Base-by-base conservation (phyloP, 1,140 invertebrate genomes). In the Drosophila simulans region DNA sequence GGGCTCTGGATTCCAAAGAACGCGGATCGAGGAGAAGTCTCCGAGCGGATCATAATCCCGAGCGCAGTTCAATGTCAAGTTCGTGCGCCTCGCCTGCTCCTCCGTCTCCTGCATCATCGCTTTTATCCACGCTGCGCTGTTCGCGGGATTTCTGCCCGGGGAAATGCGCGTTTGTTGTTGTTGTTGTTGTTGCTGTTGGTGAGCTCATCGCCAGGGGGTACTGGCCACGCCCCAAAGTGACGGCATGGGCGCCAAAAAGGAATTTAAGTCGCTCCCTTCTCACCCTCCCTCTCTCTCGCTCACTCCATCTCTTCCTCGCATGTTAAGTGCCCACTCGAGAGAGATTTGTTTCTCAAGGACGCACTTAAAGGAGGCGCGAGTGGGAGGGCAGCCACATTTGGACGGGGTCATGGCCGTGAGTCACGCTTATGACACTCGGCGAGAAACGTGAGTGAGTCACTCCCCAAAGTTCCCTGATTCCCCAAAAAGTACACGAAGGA, bases 21-120 rank as follows among this genome's bases (percentile, higher is more conserved):
- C n/a, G 39, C 1, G 3, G n/a, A 42, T 42, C 40, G 15, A 42
- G 5, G 15, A 7, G 7, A 7, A 17, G 40, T n/a, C 8, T 42
- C 1, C 7, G 1, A 15, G 40, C 31, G 11, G 40, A 45, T 45
- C 39, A 22, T 13, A 45, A 4, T 60, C 42, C 31, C 43, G 46
- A 52, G 49, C 34, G 31, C 37, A 43, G 37, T 80, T 80, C 80
- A 84, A 85, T 85, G 81, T 85, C 81, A 84, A 85, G 81, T 80
- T 80, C 77, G 60, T 68, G 71, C 56, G 43, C 13, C 13, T 12
- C 25, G 43, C 13, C 20, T 31, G 31, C 8, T 31, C 34, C 11
- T 5, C 39, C 5, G 17, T 34, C 10, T n/a, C 37, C 42, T 40
- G 20, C 20, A 22, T 22, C 20, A 22, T 22, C 22, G 17, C 22